Conservation (phyloP, 2,113 vertebrate species). For the Pan paniscus region DNA sequence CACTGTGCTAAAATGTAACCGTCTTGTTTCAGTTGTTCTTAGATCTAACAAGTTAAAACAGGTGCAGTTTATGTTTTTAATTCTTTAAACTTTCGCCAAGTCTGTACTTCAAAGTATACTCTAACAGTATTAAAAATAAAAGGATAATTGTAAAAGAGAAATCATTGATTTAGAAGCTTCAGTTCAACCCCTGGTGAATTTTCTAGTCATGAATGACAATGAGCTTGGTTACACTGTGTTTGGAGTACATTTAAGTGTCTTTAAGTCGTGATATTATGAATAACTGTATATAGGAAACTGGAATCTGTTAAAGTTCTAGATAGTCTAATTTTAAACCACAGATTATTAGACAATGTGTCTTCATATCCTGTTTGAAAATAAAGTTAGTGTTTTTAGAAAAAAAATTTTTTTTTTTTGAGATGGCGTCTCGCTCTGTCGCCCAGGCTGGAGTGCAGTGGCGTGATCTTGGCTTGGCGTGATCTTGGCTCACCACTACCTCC, state of each 20-base stretch:
- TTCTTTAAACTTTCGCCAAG: neutral
- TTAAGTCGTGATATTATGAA: neutral
- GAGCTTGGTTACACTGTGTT: neutral
- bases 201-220: neutral
- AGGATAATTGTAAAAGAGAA: neutral
- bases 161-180: neutral
- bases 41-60: neutral
- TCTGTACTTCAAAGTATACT: neutral
- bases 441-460: too few species aligned
- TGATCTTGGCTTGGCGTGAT: too few species aligned
- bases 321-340: neutral
- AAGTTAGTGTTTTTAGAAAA: slow-evolving; percentile 44
- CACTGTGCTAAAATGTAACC: neutral
- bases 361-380: slow-evolving; percentile 39
- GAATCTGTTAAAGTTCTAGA: slow-evolving; percentile 3
- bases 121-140: neutral
- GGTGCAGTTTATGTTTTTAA: neutral
- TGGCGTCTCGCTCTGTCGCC: too few species aligned
- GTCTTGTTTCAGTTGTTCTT: neutral
- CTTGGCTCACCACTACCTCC: too few species aligned
- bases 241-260: neutral
- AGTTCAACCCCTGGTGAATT: neutral
- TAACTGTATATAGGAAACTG: neutral
- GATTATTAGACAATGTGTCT: neutral
- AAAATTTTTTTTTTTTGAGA: too few species aligned